A percentile compares a stretch with the other conserved stretches of the same genome.
Evolutionary conservation across 2,113 vertebrate genomes (phyloP).

Genomic region (Lepus europaeus): DNA sequence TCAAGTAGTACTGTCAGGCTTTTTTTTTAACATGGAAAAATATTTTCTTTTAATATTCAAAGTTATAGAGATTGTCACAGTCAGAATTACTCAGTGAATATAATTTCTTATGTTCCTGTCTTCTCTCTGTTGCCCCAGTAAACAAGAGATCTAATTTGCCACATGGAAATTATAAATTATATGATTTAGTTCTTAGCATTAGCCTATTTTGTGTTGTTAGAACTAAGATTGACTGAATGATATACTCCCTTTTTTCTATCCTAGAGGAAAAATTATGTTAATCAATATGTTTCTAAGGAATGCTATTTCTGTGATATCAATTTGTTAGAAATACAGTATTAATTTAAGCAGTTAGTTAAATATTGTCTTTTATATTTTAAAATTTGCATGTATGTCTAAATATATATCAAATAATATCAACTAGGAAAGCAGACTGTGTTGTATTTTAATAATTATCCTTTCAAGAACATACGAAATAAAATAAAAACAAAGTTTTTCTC

Average conservation of each 20-base stretch:
- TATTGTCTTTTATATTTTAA: neutral
- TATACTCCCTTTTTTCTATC: neutral
- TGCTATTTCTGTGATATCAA: neutral
- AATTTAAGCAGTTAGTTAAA: conserved; percentile 37
- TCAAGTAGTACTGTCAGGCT: neutral
- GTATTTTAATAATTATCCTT: conserved; percentile 5
- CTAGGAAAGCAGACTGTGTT: neutral
- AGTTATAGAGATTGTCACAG: neutral
- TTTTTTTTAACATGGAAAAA: conserved; percentile 32
- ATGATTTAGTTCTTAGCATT: neutral
- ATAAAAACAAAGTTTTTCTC: neutral
- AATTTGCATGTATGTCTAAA: neutral
- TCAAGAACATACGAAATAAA: conserved; percentile 24
- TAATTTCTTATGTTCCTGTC: neutral
- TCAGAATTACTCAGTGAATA: neutral
- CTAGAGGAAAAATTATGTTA: conserved; percentile 1
- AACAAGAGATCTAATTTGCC: neutral
- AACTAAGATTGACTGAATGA: neutral
- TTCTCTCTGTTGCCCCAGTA: neutral
- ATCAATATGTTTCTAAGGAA: neutral
- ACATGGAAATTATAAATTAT: neutral
- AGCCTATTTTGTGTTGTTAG: conserved; percentile 9
- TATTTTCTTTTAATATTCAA: conserved; percentile 45
- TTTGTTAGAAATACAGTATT: neutral
- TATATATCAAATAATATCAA: neutral